phyloP scores from a whole-genome alignment of 2,113 vertebrate species.

The Pelmatolapia mariae region DNA sequence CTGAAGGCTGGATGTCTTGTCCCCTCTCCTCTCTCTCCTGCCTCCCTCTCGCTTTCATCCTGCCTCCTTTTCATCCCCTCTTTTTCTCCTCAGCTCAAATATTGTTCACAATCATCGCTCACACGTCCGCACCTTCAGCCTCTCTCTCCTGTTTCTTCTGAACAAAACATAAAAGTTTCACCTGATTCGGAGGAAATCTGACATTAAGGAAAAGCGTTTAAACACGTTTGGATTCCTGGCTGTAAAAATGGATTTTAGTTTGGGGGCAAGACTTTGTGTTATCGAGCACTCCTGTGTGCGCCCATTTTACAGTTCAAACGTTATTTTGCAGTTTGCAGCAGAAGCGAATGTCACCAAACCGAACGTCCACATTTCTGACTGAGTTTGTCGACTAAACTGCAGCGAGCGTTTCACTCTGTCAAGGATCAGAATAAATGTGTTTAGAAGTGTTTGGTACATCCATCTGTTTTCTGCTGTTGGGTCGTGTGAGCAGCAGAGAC shows the following conservation, averaged over 20 bases:
- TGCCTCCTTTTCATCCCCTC: background rate
- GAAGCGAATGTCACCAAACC: background rate
- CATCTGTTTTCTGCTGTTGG: background rate
- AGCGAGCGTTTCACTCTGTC: background rate
- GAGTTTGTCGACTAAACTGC: background rate
- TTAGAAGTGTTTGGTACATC: background rate
- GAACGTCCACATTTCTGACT: background rate
- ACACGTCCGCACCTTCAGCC: slow-evolving; percentile 1
- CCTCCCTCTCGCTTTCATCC: slow-evolving; percentile 8
- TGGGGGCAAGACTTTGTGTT: background rate
- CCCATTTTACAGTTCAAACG: background rate
- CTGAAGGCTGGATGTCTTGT: slow-evolving; percentile 36
- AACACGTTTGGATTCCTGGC: background rate
- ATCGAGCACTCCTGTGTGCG: rapidly evolving
- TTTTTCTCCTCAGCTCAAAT: background rate
- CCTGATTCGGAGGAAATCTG: background rate
- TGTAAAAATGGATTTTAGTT: background rate
- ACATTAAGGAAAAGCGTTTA: background rate
- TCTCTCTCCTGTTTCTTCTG: background rate
- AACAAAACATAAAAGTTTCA: background rate
- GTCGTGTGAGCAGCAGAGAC: background rate
- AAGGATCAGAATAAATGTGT: background rate
- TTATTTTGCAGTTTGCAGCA: background rate
- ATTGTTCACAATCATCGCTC: slow-evolving; percentile 15
- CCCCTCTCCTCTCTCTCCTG: background rate